Conservation (phyloP, 2,888 invertebrate genomes). For the Drosophila nr. perissopoda region DNA sequence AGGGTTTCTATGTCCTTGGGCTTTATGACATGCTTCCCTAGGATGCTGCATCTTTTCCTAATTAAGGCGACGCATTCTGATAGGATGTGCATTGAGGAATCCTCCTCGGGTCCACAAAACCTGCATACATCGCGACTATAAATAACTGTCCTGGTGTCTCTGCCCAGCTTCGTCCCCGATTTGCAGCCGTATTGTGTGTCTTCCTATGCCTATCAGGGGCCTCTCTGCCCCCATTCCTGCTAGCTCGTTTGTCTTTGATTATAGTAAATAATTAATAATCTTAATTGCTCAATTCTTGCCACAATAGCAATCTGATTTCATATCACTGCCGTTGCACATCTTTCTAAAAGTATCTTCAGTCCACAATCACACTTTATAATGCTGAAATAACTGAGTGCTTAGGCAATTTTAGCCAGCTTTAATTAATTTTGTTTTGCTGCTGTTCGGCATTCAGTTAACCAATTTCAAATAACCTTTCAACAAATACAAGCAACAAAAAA, state of each 20-base stretch:
- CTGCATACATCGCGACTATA: too few relatives aligned
- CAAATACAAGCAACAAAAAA: constrained; percentile 7
- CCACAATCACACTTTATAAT: neutral
- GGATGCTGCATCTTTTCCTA: too few relatives aligned
- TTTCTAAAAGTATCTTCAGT: neutral
- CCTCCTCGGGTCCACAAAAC: too few relatives aligned
- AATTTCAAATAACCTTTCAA: constrained; percentile 48
- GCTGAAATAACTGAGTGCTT: constrained; percentile 4
- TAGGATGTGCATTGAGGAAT: too few relatives aligned
- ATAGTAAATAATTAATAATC: fast-evolving
- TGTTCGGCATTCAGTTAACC: constrained; percentile 49
- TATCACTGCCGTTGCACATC: neutral
- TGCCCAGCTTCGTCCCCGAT: too few relatives aligned
- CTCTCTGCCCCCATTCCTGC: too few relatives aligned
- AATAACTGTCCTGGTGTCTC: too few relatives aligned
- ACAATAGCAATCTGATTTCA: neutral
- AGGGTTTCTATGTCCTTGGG: too few relatives aligned
- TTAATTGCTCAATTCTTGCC: neutral
- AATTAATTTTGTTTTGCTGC: constrained; percentile 23
- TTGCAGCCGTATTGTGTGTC: too few relatives aligned
- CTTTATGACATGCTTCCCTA: too few relatives aligned
- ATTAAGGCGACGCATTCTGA: too few relatives aligned
- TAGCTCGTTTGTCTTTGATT: neutral
- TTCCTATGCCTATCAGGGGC: too few relatives aligned
- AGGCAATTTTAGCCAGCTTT: constrained; percentile 3